Percentiles rank a stretch among this genome's conserved stretches.
Conservation (phyloP, 2,113 vertebrate genomes). For the Myiagra hebetior region DNA sequence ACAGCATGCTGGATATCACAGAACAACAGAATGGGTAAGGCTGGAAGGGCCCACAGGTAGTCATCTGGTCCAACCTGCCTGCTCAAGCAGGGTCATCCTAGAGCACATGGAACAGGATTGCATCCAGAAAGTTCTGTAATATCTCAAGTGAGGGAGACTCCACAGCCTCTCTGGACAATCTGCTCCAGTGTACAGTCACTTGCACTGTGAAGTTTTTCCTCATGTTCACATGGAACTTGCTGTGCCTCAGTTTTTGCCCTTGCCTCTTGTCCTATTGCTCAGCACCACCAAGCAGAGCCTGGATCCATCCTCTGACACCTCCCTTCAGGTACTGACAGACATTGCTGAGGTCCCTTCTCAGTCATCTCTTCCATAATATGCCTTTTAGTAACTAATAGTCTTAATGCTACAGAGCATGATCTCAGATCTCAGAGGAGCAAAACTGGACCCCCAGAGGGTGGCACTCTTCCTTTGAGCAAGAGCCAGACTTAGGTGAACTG, state of each 20-base stretch:
- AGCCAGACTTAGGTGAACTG: not conserved
- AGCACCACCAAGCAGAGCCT: not conserved
- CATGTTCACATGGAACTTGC: rapidly evolving
- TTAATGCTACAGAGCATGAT: not conserved
- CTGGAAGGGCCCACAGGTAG: not conserved
- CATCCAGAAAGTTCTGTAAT: not conserved
- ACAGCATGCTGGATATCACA: not conserved
- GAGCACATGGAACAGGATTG: not conserved
- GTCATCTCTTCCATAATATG: not conserved
- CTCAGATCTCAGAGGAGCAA: not conserved
- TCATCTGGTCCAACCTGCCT: not conserved
- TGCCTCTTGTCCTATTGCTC: not conserved
- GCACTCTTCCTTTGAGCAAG: not conserved
- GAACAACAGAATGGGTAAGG: not conserved
- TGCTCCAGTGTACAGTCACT: not conserved
- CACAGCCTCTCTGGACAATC: not conserved
- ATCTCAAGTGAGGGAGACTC: not conserved
- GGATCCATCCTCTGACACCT: not conserved
- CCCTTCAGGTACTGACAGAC: not conserved
- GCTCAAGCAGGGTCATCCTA: not conserved
- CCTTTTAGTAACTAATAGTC: not conserved
- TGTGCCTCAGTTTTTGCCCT: not conserved
- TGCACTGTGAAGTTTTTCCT: not conserved
- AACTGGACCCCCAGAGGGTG: not conserved
- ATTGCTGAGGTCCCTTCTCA: not conserved